These are phyloP conservation scores for Semaprochilodus insignis DNA, from an alignment of 2,797 vertebrate species.

Conservation along the genomic window DNA sequence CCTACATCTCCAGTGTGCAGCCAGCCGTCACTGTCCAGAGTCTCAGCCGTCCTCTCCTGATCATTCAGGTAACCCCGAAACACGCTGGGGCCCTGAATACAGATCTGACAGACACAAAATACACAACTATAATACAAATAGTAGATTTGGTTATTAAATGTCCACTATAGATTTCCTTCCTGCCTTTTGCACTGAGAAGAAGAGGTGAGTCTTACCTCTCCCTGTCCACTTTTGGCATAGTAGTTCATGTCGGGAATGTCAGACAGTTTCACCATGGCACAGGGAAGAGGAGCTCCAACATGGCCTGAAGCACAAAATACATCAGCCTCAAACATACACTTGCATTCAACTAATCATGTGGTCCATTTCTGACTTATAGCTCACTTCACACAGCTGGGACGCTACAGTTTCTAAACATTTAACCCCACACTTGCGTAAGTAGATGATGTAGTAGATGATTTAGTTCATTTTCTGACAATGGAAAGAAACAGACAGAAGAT, in stretches of 20 bases:
- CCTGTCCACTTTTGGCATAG: conserved; percentile 75
- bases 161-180: too few relatives aligned
- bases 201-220: conserved; percentile 73
- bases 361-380: too few relatives aligned
- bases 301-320: conserved; percentile 70
- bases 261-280: conserved; percentile 78
- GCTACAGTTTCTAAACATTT: too few relatives aligned
- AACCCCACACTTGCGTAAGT: too few relatives aligned
- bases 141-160: neutral
- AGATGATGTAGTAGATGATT: too few relatives aligned
- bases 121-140: neutral
- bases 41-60: conserved; percentile 74
- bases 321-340: neutral
- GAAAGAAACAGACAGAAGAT: too few relatives aligned
- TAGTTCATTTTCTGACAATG: too few relatives aligned
- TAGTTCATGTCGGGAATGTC: conserved; percentile 86
- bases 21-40: conserved; percentile 80
- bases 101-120: conserved; percentile 70
- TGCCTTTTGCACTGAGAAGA: neutral
- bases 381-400: too few relatives aligned
- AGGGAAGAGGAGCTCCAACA: conserved; percentile 81
- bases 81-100: conserved; percentile 79
- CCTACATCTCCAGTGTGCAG: conserved; percentile 83
- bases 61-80: conserved; percentile 81
- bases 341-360: too few relatives aligned